phyloP scores from a whole-genome alignment of 2,113 vertebrate genomes.

The Caretta caretta region DNA sequence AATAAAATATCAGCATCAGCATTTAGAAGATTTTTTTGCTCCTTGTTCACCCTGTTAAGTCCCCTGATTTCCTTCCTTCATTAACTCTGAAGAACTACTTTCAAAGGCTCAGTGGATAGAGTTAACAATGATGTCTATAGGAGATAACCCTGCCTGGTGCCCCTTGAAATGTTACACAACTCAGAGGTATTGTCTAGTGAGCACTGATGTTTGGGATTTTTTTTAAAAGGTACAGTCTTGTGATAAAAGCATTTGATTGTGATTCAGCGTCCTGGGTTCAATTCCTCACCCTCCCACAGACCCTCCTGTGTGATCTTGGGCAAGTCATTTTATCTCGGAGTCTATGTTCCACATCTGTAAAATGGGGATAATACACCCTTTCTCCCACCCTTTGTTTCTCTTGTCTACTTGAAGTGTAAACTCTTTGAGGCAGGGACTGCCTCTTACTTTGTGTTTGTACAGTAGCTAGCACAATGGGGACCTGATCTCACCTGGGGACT shows the following conservation, averaged over 20 bases:
- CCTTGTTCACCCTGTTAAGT: background rate
- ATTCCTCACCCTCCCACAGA: background rate
- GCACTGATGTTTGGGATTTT: background rate
- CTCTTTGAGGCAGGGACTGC: background rate
- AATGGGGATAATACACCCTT: fast-evolving
- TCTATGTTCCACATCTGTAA: background rate
- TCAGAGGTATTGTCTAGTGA: background rate
- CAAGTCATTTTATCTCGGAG: background rate
- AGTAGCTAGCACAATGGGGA: background rate
- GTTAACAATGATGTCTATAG: background rate
- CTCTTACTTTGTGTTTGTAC: background rate
- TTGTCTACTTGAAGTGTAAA: background rate
- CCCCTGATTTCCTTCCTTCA: background rate
- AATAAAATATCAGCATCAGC: background rate
- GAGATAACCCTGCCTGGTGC: background rate
- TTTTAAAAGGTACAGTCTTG: background rate
- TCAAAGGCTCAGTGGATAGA: background rate
- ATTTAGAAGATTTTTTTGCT: background rate
- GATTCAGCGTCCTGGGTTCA: background rate
- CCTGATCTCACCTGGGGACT: background rate
- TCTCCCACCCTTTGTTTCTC: background rate
- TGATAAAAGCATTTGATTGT: background rate
- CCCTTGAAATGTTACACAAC: background rate
- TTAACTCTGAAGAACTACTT: background rate
- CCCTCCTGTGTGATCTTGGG: background rate